Evolutionary conservation across 1,140 invertebrate species (phyloP).

Genomic region (Tetraneura akinire): DNA sequence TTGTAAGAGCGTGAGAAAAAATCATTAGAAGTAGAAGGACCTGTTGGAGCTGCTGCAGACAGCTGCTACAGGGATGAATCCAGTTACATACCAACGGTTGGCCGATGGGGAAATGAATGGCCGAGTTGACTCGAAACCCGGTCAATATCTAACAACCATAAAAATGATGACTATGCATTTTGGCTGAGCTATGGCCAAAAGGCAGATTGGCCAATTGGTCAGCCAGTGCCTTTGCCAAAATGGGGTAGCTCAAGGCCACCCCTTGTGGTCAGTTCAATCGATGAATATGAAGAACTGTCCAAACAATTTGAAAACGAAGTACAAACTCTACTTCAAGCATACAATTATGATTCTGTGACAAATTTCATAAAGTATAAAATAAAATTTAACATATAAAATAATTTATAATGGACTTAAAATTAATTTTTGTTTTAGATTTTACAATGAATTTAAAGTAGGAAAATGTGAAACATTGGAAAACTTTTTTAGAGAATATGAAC

Average conservation of each 20-base stretch:
- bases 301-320: conserved; percentile 74
- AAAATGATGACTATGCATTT: conserved; percentile 46
- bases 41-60: conserved; percentile 61
- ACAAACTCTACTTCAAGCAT: conserved; percentile 73
- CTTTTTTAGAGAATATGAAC: conserved; percentile 75
- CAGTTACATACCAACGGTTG: conserved; percentile 73
- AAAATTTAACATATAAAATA: background rate
- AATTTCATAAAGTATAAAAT: conserved; percentile 70
- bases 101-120: conserved; percentile 85
- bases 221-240: conserved; percentile 70
- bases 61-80: conserved; percentile 66
- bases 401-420: background rate
- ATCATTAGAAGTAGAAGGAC: conserved; percentile 62
- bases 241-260: conserved; percentile 64
- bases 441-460: conserved; percentile 70
- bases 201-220: conserved; percentile 64
- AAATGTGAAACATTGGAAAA: conserved; percentile 65
- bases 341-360: conserved; percentile 83
- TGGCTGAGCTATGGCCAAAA: conserved; percentile 48
- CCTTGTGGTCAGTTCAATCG: conserved; percentile 64
- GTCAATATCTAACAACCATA: conserved; percentile 19
- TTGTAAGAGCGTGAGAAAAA: conserved; percentile 64
- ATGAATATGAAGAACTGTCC: conserved; percentile 78
- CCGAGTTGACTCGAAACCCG: conserved; percentile 82
- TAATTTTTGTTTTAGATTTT: conserved; percentile 63